These are phyloP conservation scores for Albula glossodonta DNA, from an alignment of 2,113 vertebrate species.

Conservation along the genomic window DNA sequence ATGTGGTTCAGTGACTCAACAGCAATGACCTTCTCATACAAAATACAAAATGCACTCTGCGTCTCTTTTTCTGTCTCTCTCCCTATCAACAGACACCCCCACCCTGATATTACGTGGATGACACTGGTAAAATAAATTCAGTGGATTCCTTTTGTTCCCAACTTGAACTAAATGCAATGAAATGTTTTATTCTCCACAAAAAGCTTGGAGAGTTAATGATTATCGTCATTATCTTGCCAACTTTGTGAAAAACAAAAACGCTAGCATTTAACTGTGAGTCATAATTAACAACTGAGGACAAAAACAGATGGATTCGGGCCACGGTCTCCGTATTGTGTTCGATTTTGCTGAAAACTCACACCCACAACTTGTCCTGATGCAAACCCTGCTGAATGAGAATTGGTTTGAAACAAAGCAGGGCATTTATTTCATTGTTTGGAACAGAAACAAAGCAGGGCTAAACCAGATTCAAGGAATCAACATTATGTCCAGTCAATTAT, in stretches of 20 bases:
- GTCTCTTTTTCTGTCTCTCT: not conserved
- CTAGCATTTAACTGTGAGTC: not conserved
- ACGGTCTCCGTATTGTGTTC: not conserved
- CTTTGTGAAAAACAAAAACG: not conserved
- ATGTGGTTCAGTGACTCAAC: not conserved
- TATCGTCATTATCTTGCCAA: too few relatives aligned
- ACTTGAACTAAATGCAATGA: not conserved
- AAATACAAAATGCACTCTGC: not conserved
- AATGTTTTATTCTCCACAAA: too few relatives aligned
- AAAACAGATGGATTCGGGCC: not conserved
- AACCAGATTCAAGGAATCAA: not conserved
- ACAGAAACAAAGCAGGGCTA: not conserved
- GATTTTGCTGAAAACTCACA: not conserved
- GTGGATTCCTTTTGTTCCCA: too few relatives aligned
- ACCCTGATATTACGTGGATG: not conserved
- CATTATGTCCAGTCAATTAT: not conserved
- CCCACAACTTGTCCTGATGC: not conserved
- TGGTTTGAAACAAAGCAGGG: not conserved
- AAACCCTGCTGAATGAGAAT: not conserved
- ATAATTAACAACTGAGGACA: not conserved
- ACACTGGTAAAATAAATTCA: not conserved
- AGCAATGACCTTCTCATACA: not conserved
- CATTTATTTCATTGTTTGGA: not conserved
- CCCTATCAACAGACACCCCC: not conserved
- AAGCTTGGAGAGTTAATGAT: too few relatives aligned